Conservation (phyloP, 2,888 invertebrate genomes). For the Acronicta alni region DNA sequence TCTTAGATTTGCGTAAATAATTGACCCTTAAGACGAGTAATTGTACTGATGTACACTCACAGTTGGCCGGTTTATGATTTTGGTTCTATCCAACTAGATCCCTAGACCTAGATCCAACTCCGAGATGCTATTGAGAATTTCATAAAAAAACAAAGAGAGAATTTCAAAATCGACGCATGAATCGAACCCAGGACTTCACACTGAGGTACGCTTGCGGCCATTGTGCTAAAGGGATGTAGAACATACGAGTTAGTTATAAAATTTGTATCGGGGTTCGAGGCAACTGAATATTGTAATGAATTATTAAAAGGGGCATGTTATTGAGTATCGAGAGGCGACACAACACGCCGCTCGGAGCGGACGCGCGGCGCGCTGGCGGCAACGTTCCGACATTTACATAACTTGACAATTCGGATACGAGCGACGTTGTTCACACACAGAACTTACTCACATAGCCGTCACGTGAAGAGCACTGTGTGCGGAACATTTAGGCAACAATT, state of each 20-base stretch:
- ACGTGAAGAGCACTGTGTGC: neutral
- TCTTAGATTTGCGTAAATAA: too few relatives aligned
- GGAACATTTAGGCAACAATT: slow-evolving; percentile 33
- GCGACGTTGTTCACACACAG: slow-evolving; percentile 43
- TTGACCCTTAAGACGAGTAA: too few relatives aligned
- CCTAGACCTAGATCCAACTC: too few relatives aligned
- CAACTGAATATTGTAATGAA: slow-evolving; percentile 52
- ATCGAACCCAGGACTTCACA: too few relatives aligned
- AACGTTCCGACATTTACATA: slow-evolving; percentile 61
- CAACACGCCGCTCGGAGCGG: slow-evolving; percentile 24
- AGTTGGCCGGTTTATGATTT: too few relatives aligned
- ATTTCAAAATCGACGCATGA: too few relatives aligned
- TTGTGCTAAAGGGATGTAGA: too few relatives aligned
- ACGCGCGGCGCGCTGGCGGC: slow-evolving; percentile 36
- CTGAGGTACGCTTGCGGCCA: too few relatives aligned
- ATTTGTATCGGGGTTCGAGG: slow-evolving; percentile 21
- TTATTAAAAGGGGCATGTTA: slow-evolving; percentile 44
- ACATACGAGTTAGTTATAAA: slow-evolving; percentile 31
- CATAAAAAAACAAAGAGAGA: too few relatives aligned
- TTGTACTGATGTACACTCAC: too few relatives aligned
- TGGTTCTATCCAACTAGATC: too few relatives aligned
- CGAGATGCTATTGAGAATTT: too few relatives aligned
- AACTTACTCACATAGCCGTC: slow-evolving; percentile 40
- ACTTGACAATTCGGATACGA: slow-evolving; percentile 59
- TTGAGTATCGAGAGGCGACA: slow-evolving; percentile 37